A percentile compares a stretch with the other conserved stretches of the same genome.
Evolutionary conservation across 2,797 vertebrate species (phyloP).

Genomic region (Arctocebus calabarensis): DNA sequence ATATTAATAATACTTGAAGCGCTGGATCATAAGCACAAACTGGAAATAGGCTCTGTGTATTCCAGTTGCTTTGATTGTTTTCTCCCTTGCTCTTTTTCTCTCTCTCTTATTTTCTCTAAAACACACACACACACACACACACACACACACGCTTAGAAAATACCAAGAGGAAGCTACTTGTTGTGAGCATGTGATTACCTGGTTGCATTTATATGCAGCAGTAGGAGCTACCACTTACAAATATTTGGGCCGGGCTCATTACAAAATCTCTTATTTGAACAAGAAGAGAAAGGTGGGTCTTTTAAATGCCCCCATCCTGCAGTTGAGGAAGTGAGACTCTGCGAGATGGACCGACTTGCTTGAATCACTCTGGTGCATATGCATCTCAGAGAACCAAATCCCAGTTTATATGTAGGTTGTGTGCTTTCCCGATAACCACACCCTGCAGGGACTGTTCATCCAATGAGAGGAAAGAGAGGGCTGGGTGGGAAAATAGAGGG

Average conservation of each 20-base stretch:
- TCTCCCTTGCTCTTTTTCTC: too few species aligned
- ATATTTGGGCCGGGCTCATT: not conserved
- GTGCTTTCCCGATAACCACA: not conserved
- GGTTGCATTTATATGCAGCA: not conserved
- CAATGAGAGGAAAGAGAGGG: not conserved
- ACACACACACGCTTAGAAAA: not conserved
- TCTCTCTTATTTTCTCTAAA: too few species aligned
- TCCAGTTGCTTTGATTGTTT: not conserved
- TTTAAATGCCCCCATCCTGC: not conserved
- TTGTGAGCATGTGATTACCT: not conserved
- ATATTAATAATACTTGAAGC: not conserved
- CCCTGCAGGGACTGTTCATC: not conserved
- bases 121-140: not conserved
- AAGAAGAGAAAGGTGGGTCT: not conserved
- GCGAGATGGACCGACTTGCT: not conserved
- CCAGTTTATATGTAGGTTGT: not conserved
- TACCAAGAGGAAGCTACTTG: not conserved
- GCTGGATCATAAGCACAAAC: not conserved
- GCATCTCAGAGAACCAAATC: not conserved
- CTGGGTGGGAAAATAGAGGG: not conserved
- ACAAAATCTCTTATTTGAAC: not conserved
- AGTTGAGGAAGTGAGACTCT: not conserved
- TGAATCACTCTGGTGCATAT: not conserved
- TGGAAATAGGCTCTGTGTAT: not conserved
- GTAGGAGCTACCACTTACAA: not conserved